Evolutionary conservation across 2,797 vertebrate genomes (phyloP), one percentile per base, ranked within the genome.

Genomic region (Acanthurus tractus): DNA sequence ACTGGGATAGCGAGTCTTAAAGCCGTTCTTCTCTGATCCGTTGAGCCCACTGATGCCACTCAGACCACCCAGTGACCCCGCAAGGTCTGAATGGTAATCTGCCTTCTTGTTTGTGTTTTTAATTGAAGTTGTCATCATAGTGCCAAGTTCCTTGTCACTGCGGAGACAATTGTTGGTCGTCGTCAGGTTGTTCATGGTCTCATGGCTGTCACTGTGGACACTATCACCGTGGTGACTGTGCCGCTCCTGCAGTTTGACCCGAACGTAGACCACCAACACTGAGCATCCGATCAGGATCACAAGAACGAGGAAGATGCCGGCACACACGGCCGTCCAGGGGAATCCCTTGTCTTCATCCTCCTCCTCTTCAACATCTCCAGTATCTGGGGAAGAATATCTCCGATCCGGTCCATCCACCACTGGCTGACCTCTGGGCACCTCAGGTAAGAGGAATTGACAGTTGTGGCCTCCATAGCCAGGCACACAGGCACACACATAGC

Each of bases 51-150:
- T 78, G 75, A 92, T 90, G 70, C 86, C 92, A 74, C 90, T 93
- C 59, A 93, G 78, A 50, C 92, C 92, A 23, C 88, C 84, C 57
- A 93, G 65, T 13, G 93, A 93, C 13, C 93, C 91, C 1, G 94
- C 78, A 0, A 92, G 92, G 65, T 99, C 98, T 0, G 96, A 95
- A 58, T 97, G 96, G 91, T 97, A 97, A 94, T 99, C 98, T 42
- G 92, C 96, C 92, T 99, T 99, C 92, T 99, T 99, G 89, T 99
- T 99, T 45, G 96, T 99, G 94, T 99, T 99, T 95, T 99, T 99
- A 78, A 99, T 93, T 71, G 97, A 97, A 0, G 96, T 94, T 50
- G 97, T 91, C 84, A 97, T 96, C 87, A 98, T 94, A 46, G 98
- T 90, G 0, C 95, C 95, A 83, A 97, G 90, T 89, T 97, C 98